Conservation (phyloP, 2,113 vertebrate genomes). For the Colinus virginianus region DNA sequence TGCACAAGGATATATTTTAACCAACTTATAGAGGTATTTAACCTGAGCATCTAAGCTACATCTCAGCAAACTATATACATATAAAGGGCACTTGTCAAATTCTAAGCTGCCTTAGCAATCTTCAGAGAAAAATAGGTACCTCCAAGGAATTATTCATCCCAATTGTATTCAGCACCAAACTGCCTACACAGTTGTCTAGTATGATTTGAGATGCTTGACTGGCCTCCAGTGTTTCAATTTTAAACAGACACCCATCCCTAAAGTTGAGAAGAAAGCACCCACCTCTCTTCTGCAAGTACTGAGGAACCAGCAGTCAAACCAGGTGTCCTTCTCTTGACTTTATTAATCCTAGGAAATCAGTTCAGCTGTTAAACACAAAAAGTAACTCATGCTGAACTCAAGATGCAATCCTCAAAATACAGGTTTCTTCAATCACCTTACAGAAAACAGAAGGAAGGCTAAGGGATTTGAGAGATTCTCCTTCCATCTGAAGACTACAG, state of each 20-base stretch:
- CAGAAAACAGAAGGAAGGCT: neutral
- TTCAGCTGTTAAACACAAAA: neutral
- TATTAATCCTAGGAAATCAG: neutral
- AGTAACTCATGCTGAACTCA: neutral
- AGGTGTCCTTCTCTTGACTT: neutral
- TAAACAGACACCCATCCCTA: neutral
- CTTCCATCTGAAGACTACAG: neutral
- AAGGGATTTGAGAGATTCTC: neutral
- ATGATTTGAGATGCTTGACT: conserved; percentile 55
- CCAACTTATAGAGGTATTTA: neutral
- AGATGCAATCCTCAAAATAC: neutral
- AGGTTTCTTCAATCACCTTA: neutral
- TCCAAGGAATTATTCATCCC: conserved; percentile 53
- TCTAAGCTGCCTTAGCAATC: conserved; percentile 33
- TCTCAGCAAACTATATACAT: neutral
- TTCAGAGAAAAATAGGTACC: conserved; percentile 34
- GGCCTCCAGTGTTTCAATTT: conserved; percentile 37
- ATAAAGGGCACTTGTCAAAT: conserved; percentile 52
- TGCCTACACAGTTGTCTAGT: conserved; percentile 52
- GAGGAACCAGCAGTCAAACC: neutral
- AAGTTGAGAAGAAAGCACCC: neutral
- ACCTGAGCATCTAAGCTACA: neutral
- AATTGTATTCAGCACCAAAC: conserved; percentile 42
- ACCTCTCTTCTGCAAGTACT: neutral
- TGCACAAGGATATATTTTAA: neutral